Base-by-base conservation (phyloP, 2,888 invertebrate genomes). In the Lymantria monacha region DNA sequence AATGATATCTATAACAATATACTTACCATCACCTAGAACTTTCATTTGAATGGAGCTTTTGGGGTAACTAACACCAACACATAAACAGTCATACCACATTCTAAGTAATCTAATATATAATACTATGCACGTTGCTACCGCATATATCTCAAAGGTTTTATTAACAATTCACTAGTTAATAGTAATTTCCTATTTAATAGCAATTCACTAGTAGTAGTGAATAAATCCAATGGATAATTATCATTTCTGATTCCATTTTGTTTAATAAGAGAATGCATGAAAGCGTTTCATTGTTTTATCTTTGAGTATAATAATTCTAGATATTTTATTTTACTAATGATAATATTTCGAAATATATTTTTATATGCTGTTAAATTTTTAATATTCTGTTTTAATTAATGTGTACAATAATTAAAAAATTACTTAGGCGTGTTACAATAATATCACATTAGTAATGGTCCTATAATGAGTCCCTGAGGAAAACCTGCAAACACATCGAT, bases 51-150 rank as follows among this genome's bases (percentile, higher is more conserved):
- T 68, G 63, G 57, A 63, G 8, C 53, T 49, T 63, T 53, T 49
- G 41, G 55, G 63, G 57, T 48, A 59, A 65, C 73, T 79, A 78
- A 66, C 71, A 73, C 66, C 55, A 62, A 68, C 56, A 75, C 72
- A 74, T 69, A 63, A 66, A 76, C 78, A 77, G 66, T 74, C 74
- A 78, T 76, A 79, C 69, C 74, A 84, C 74, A 76, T 63, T 75
- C 81, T 77, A 83, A 66, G 69, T 67, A 73, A 73, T 79, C 79
- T 81, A 80, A 78, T 76, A 76, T 77, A 73, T 61, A 74, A 70
- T 65, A 63, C 53, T 62, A 60, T 68, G 70, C 70, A 73, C 75
- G 71, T 69, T 79, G 76, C 73, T 76, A 69, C 75, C 71, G 62
- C 69, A 66, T 63, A 66, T 57, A 63, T 63, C 61, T 63, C 72